Evolutionary conservation across 2,113 vertebrate species (phyloP), one percentile per base, ranked within the genome.

Genomic region (Drymodes brunneopygia): DNA sequence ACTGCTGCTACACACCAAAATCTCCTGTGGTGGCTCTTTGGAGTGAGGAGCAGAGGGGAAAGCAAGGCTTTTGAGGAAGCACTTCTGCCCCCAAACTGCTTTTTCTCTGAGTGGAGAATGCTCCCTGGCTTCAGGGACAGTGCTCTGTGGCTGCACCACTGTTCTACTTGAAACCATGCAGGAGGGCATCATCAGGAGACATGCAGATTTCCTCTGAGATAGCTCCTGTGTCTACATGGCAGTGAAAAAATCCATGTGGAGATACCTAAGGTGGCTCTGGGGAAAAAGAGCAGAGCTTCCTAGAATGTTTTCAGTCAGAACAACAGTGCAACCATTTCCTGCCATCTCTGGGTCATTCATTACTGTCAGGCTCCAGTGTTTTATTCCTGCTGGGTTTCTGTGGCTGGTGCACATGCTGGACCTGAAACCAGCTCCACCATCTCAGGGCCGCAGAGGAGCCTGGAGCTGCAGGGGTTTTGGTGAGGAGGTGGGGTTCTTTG

Each of bases 401-500:
- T 31, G 38, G 29, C 31, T 45, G 15, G 4, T 74, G 23, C 7
- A 11, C 11, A 0, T 16, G 44, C 17, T 48, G 31, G 27, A 15
- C 14, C 38, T 51, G 53, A 60, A 71, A 36, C 7, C 50, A 66
- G 0, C 24, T 42, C 19, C 19, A 4, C 10, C 23, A 33, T 40
- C 61, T 57, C 33, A 16, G 38, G n/a, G 36, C n/a, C 73, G 66
- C 29, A 18, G 35, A 29, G 35, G 38, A 79, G 13, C 38, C 60
- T 79, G 21, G 29, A 1, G 12, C 12, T n/a, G 57, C 10, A 20
- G 60, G 24, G 40, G 3, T 51, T 54, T 44, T 25, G 10, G 29
- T 11, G 25, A 71, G 35, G 14, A 62, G 10, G 6, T 23, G 21
- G 17, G 3, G 4, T 7, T 50, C 12, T 10, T 47, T 0, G 0